phyloP scores from a whole-genome alignment of 2,888 invertebrate genomes.

The Crioceris asparagi region DNA sequence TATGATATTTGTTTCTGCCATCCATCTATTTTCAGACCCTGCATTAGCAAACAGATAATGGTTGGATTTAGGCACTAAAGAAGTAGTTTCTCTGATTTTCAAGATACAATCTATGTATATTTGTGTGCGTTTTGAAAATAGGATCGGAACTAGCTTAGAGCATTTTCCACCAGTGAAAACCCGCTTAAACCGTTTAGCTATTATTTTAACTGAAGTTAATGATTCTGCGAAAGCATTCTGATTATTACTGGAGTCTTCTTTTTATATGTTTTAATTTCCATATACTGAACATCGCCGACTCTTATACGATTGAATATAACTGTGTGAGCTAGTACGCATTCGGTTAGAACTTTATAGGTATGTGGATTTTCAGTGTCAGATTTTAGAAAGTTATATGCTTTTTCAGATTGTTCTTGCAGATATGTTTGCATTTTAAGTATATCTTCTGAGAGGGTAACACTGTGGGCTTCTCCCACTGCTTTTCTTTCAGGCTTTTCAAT shows the following conservation, averaged over 20 bases:
- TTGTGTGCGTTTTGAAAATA: conserved; percentile 13
- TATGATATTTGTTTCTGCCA: conserved; percentile 15
- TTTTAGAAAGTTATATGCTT: conserved; percentile 2
- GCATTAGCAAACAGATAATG: conserved; percentile 18
- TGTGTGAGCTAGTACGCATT: conserved; percentile 4
- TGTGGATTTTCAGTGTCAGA: neutral
- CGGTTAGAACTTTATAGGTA: conserved; percentile 4
- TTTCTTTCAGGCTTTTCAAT: conserved; percentile 6
- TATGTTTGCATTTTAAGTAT: conserved; percentile 2
- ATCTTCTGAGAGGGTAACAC: conserved; percentile 5
- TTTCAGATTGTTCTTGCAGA: neutral
- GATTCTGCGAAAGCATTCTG: too few species aligned
- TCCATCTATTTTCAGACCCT: conserved; percentile 17
- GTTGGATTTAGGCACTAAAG: conserved; percentile 17
- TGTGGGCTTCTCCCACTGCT: conserved; percentile 5
- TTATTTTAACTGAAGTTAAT: conserved; percentile 5
- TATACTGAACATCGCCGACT: conserved; percentile 6
- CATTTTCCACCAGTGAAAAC: conserved; percentile 19
- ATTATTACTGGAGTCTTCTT: too few species aligned
- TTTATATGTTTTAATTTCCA: conserved; percentile 5
- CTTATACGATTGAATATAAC: conserved; percentile 7
- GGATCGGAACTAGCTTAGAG: conserved; percentile 16
- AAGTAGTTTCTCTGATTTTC: conserved; percentile 8
- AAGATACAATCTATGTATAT: conserved; percentile 6
- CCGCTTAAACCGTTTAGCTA: conserved; percentile 13